A percentile compares a stretch with the other conserved stretches of the same genome.
Conservation (phyloP, 2,888 invertebrate genomes). For the Dryobotodes eremita region DNA sequence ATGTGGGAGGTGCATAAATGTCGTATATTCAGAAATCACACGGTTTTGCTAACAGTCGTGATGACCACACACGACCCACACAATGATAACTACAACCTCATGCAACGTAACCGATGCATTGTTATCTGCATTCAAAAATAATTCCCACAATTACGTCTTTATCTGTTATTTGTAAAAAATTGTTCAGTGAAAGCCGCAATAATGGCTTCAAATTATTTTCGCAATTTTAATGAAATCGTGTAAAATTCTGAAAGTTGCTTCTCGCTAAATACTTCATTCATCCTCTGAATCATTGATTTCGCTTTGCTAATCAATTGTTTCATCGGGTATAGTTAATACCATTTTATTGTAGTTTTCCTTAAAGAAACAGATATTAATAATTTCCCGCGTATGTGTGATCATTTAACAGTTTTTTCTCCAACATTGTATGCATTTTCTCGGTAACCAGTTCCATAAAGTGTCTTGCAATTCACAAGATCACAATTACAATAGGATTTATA, state of each 20-base stretch:
- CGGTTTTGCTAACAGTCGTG: conserved; percentile 51
- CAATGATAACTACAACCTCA: conserved; percentile 59
- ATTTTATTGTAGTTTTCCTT: conserved; percentile 56
- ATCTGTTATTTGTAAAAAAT: conserved; percentile 72
- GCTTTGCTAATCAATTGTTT: conserved; percentile 40
- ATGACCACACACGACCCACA: conserved; percentile 67
- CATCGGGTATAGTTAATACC: conserved; percentile 62
- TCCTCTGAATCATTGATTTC: conserved; percentile 20
- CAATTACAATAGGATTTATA: conserved; percentile 43
- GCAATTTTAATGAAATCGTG: conserved; percentile 39
- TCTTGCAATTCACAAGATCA: conserved; percentile 48
- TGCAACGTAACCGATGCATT: conserved; percentile 76
- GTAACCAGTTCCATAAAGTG: conserved; percentile 33
- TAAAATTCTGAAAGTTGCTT: conserved; percentile 38
- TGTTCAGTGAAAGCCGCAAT: conserved; percentile 75
- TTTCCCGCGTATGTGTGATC: conserved; percentile 69
- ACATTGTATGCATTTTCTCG: conserved; percentile 64
- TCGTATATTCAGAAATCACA: conserved; percentile 52
- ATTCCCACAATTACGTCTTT: conserved; percentile 78
- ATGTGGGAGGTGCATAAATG: conserved; percentile 42
- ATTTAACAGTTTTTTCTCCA: conserved; percentile 67
- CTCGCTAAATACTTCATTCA: conserved; percentile 5
- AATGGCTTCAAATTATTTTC: conserved; percentile 50
- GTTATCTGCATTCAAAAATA: conserved; percentile 72
- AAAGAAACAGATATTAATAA: conserved; percentile 33